phyloP scores from a whole-genome alignment of 2,113 vertebrate species.

The Setophaga petechia region DNA sequence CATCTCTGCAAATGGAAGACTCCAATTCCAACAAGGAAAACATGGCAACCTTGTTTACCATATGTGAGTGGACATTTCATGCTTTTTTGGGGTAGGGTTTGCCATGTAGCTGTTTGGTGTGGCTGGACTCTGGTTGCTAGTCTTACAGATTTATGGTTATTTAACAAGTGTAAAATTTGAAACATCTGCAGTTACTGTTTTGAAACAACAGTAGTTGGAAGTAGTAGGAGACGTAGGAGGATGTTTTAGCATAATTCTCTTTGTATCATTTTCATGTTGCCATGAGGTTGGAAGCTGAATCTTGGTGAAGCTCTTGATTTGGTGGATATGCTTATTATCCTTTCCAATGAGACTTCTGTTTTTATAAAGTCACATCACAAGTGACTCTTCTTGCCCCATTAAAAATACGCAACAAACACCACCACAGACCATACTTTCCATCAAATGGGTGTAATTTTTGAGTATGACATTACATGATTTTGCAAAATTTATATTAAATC shows the following conservation, averaged over 20 bases:
- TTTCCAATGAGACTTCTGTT: background rate
- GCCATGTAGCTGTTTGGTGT: background rate
- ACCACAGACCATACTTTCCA: background rate
- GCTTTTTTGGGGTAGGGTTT: background rate
- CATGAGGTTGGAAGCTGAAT: background rate
- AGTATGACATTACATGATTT: background rate
- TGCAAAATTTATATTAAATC: background rate
- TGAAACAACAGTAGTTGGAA: background rate
- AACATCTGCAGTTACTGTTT: background rate
- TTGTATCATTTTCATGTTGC: background rate
- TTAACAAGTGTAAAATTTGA: background rate
- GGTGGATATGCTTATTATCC: background rate
- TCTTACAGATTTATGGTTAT: background rate
- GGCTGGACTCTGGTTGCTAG: background rate
- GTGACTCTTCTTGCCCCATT: background rate
- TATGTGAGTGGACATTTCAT: conserved; percentile 84
- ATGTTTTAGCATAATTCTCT: background rate
- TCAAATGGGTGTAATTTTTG: background rate
- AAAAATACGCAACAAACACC: background rate
- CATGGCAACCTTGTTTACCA: conserved; percentile 89
- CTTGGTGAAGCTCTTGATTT: background rate
- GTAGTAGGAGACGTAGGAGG: background rate
- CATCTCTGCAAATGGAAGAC: conserved; percentile 91
- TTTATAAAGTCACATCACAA: background rate
- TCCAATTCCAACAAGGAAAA: conserved; percentile 95